Conservation (phyloP, 2,113 vertebrate genomes). For the Helogale parvula region DNA sequence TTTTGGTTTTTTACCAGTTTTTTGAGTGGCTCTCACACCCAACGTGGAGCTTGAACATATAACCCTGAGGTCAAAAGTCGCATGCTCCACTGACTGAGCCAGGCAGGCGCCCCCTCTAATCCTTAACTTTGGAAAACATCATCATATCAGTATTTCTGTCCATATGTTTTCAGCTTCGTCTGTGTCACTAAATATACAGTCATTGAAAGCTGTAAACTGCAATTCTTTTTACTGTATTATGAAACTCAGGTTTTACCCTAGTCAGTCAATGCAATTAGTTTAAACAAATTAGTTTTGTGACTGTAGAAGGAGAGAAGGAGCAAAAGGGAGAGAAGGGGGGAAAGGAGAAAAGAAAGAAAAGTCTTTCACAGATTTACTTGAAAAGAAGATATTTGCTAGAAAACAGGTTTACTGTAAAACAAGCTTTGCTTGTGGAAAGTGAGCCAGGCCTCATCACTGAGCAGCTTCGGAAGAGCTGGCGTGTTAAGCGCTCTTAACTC, state of each 20-base stretch:
- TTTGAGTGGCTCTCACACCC: too few relatives aligned
- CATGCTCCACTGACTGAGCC: too few relatives aligned
- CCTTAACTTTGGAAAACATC: neutral
- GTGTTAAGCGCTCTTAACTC: neutral
- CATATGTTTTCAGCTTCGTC: neutral
- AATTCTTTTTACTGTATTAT: conserved; percentile 16
- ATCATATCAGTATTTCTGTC: neutral
- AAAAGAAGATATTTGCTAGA: conserved; percentile 4
- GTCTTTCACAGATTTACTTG: neutral
- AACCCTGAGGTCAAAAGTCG: too few relatives aligned
- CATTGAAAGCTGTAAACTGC: neutral
- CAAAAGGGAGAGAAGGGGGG: neutral
- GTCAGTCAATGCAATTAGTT: neutral
- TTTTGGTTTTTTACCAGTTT: too few relatives aligned
- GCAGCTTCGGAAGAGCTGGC: neutral
- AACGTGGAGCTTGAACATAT: too few relatives aligned
- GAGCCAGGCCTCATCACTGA: neutral
- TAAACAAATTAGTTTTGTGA: conserved; percentile 28
- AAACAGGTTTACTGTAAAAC: neutral
- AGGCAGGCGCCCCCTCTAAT: neutral
- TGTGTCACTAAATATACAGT: neutral
- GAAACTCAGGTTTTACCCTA: neutral
- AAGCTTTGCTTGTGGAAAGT: neutral
- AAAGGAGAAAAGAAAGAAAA: neutral
- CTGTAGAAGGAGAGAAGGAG: neutral